These are phyloP conservation scores for Phaenicophaeus curvirostris DNA, from an alignment of 2,797 vertebrate species.

Conservation along the genomic window DNA sequence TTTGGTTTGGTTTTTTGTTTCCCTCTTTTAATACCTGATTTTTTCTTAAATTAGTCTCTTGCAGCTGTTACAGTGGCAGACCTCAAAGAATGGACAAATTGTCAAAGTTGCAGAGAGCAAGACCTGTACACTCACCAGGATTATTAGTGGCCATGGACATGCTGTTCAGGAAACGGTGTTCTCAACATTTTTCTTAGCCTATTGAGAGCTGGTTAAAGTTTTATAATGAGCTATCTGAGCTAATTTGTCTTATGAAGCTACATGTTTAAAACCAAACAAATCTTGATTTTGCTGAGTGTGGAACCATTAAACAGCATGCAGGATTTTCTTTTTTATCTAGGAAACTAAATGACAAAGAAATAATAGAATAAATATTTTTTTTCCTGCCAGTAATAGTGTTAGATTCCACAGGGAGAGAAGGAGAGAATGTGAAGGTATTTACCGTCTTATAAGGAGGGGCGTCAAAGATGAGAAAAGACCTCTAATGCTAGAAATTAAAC, in stretches of 20 bases:
- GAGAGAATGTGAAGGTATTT: background rate
- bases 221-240: background rate
- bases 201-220: background rate
- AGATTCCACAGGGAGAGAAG: background rate
- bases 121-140: background rate
- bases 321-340: background rate
- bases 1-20: background rate
- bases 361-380: background rate
- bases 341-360: background rate
- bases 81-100: background rate
- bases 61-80: background rate
- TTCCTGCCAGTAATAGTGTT: background rate
- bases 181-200: background rate
- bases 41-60: background rate
- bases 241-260: background rate
- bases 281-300: background rate
- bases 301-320: background rate
- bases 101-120: background rate
- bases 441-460: background rate
- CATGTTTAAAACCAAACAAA: too few relatives aligned
- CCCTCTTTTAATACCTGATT: background rate
- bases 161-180: background rate
- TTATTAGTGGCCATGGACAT: background rate
- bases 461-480: background rate
- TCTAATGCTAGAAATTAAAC: background rate